Percentiles rank a stretch among this genome's conserved stretches.
Evolutionary conservation across 2,113 vertebrate genomes (phyloP).

Genomic region (Oxygymnocypris stewartii): DNA sequence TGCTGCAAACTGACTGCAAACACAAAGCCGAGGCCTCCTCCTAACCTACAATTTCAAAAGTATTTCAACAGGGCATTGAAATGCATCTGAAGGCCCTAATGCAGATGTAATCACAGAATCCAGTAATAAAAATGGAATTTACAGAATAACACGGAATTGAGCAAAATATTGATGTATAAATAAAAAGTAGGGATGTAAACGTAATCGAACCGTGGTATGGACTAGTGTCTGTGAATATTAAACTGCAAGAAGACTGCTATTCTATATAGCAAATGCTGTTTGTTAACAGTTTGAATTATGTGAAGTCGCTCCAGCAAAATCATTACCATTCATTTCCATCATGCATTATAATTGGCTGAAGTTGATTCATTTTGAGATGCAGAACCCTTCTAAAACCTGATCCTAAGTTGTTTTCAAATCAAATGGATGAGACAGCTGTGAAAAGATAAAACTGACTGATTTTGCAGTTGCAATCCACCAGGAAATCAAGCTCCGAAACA

Average conservation of each 20-base stretch:
- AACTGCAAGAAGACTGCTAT: not conserved
- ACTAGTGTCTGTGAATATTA: not conserved
- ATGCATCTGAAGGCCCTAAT: not conserved
- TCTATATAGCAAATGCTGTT: not conserved
- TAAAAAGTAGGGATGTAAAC: too few relatives aligned
- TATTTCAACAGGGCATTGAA: not conserved
- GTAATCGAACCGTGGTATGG: too few relatives aligned
- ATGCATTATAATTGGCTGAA: not conserved
- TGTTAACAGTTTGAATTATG: not conserved
- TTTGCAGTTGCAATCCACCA: not conserved
- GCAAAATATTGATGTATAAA: too few relatives aligned
- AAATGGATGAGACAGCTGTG: not conserved
- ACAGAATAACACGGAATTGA: not conserved
- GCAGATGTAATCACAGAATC: not conserved
- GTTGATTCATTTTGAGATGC: not conserved
- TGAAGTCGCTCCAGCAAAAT: not conserved
- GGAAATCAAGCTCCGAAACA: conserved; percentile 25
- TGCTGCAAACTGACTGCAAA: not conserved
- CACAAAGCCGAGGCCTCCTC: conserved; percentile 1
- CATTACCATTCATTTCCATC: not conserved
- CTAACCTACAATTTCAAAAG: not conserved
- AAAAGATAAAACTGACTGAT: not conserved
- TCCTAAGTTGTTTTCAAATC: not conserved
- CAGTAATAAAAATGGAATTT: not conserved
- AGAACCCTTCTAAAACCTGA: not conserved